Conservation (phyloP, 2,113 vertebrate species). For the Orcinus orca region DNA sequence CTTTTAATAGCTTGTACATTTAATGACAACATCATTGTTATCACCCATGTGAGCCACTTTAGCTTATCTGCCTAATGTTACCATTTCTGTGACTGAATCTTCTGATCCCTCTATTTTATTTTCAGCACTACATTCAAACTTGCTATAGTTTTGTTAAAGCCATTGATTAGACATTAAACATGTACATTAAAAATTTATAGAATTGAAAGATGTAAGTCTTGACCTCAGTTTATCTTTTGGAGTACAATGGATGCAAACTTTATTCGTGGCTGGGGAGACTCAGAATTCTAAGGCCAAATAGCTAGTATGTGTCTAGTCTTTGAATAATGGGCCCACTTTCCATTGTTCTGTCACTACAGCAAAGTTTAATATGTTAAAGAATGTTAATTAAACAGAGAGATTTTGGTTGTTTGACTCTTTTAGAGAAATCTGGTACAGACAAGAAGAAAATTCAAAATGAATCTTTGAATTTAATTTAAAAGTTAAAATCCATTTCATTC, state of each 20-base stretch:
- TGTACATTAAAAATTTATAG: neutral
- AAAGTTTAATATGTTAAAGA: neutral
- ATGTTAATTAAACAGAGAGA: neutral
- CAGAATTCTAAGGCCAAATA: neutral
- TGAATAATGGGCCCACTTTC: neutral
- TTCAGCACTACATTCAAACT: neutral
- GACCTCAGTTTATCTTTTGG: neutral
- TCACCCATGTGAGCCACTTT: neutral
- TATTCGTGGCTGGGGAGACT: neutral
- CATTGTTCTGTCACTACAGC: neutral
- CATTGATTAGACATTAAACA: neutral
- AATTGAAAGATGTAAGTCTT: neutral
- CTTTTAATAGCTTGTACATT: neutral
- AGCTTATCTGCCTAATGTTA: neutral
- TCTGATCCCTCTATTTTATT: neutral
- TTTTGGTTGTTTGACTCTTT: neutral
- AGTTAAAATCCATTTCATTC: slow-evolving; percentile 24
- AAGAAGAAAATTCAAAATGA: neutral
- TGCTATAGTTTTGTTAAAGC: neutral
- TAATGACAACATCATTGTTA: neutral
- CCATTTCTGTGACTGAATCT: neutral
- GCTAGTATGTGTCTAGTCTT: neutral
- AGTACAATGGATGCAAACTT: neutral
- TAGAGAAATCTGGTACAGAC: neutral
- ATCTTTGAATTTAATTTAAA: neutral